phyloP scores from a whole-genome alignment of 2,113 vertebrate species.

The Cavia porcellus region DNA sequence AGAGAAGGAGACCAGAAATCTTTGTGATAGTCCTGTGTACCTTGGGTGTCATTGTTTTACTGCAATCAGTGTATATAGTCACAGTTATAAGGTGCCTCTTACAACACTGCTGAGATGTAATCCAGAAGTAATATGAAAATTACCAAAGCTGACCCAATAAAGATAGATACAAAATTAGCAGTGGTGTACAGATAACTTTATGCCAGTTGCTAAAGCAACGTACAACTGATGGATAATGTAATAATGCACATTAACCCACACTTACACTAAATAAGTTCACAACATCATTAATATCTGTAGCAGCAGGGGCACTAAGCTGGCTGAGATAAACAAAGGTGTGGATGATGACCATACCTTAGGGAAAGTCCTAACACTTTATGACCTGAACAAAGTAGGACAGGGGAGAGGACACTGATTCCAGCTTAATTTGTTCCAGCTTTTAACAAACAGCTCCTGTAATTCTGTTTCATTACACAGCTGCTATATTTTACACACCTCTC shows the following conservation, averaged over 20 bases:
- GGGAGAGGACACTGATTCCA: neutral
- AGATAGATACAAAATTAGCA: slow-evolving; percentile 67
- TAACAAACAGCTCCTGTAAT: neutral
- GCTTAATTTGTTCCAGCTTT: slow-evolving; percentile 32
- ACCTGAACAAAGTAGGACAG: neutral
- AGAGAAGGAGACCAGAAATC: neutral
- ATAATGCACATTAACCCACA: slow-evolving; percentile 54
- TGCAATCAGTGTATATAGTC: neutral
- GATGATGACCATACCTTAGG: slow-evolving; percentile 39
- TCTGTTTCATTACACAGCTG: neutral
- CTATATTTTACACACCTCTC: neutral
- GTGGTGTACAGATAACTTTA: slow-evolving; percentile 51
- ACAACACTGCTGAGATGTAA: slow-evolving; percentile 58
- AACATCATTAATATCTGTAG: slow-evolving; percentile 76
- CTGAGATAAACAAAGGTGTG: slow-evolving; percentile 40
- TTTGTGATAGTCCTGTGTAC: neutral
- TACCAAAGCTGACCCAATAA: slow-evolving; percentile 71
- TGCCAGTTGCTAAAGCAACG: slow-evolving; percentile 65
- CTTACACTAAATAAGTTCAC: slow-evolving; percentile 63
- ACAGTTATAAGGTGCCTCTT: slow-evolving; percentile 16
- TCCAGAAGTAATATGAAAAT: slow-evolving; percentile 62
- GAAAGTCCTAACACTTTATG: slow-evolving; percentile 58
- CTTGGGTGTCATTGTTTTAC: neutral
- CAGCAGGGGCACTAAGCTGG: slow-evolving; percentile 75
- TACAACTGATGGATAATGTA: slow-evolving; percentile 53